Conservation (phyloP, 2,797 vertebrate genomes). For the Diceros bicornis region DNA sequence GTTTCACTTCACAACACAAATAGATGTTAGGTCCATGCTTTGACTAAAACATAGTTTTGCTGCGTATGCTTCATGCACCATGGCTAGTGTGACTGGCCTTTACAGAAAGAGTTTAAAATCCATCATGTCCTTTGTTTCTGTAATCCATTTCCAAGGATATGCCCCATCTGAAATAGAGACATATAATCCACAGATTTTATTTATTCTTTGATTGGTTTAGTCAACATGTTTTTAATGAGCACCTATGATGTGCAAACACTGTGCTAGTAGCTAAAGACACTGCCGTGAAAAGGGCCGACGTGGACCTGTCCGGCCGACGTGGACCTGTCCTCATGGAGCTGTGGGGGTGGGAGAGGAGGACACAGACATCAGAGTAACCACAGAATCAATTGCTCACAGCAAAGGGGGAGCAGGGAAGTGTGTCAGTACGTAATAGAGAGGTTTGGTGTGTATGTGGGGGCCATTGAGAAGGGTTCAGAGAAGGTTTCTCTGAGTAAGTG, state of each 20-base stretch:
- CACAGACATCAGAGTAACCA: background rate
- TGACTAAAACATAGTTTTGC: background rate
- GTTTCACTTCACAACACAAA: background rate
- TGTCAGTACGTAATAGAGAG: background rate
- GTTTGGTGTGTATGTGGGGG: fast-evolving
- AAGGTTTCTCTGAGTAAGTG: background rate
- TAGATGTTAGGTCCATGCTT: background rate
- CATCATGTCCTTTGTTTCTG: background rate
- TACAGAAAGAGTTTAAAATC: background rate
- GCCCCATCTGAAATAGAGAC: background rate
- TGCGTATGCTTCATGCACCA: background rate
- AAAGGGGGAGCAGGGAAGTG: fast-evolving
- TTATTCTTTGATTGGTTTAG: background rate
- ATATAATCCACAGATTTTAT: background rate
- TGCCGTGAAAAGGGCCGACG: fast-evolving
- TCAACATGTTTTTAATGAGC: background rate
- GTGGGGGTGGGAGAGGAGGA: fast-evolving
- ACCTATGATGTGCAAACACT: background rate
- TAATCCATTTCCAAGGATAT: background rate
- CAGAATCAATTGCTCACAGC: background rate
- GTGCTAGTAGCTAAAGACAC: background rate
- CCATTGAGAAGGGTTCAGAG: background rate
- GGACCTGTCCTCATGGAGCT: background rate
- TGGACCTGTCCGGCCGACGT: fast-evolving
- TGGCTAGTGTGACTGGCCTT: background rate